Base-by-base conservation (phyloP, 2,113 vertebrate genomes). In the Sebastes schlegelii region DNA sequence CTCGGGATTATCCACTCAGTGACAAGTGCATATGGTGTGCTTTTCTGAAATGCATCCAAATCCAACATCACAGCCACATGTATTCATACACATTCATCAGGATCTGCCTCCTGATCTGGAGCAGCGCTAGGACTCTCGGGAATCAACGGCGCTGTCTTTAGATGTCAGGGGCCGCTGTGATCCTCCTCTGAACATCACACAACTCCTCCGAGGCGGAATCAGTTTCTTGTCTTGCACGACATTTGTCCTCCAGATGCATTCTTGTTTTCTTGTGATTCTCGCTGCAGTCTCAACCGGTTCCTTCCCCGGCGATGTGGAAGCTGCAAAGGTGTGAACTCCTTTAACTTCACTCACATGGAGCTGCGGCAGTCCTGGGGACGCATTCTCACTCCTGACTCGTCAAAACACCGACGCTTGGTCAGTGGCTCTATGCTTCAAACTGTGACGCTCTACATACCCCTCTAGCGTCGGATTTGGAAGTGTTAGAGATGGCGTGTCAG, bases 1-100 rank as follows among this genome's bases (percentile, higher is more conserved):
- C 86, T 89, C 45, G 21, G 92, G 93, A 95, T 95, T 93, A 95
- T 93, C 89, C 90, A 92, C 85, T 92, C 91, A 70, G 74, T 91
- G 91, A 93, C 90, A 87, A 91, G 90, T 93, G 86, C 90, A 92
- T 94, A 94, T 92, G 93, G 85, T 87, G 89, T 84, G 83, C 82
- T 90, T 92, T 83, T 82, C 79, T 55, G 72, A 91, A 89, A 91
- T 85, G 78, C 88, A 91, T 90, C 88, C 86, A 83, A 80, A 86
- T 74, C 75, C 63, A 80, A 55, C 74, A 60, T 80, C 72, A 77
- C 42, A 77, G 80, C 51, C 74, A 76, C 77, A 54, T 68, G 21
- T 16, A 73, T 58, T 77, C 72, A 70, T n/a, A 62, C 2, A 0
- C 60, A 34, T 86, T 58, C 69, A 45, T 72, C 77, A 63, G 48